These are phyloP conservation scores for Phyllotreta striolata DNA, from an alignment of 2,888 invertebrate species.

Conservation along the genomic window DNA sequence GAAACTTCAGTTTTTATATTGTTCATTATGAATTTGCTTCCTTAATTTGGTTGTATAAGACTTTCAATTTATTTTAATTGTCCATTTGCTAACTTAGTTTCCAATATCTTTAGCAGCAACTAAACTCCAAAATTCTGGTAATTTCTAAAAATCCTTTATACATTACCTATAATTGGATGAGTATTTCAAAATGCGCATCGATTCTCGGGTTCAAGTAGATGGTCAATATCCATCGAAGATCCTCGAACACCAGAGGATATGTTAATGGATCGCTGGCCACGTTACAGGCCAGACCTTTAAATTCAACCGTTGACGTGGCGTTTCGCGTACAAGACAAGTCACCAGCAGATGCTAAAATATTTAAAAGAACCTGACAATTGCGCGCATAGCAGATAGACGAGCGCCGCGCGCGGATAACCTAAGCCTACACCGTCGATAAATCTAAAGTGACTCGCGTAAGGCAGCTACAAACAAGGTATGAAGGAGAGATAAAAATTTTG, in stretches of 20 bases:
- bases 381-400: constrained; percentile 43
- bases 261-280: constrained; percentile 40
- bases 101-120: too few species aligned
- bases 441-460: constrained; percentile 55
- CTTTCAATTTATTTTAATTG: too few species aligned
- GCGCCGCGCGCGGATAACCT: constrained; percentile 54
- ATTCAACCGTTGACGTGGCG: constrained; percentile 42
- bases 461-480: constrained; percentile 61
- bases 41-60: too few species aligned
- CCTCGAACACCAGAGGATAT: constrained; percentile 41
- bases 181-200: too few species aligned
- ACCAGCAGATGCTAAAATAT: constrained; percentile 42
- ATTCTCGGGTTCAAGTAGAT: too few species aligned
- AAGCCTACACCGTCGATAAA: constrained; percentile 55
- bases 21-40: too few species aligned
- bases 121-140: too few species aligned
- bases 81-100: too few species aligned
- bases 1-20: too few species aligned
- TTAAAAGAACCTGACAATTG: constrained; percentile 43
- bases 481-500: constrained; percentile 63
- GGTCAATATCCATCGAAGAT: constrained; percentile 37
- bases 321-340: constrained; percentile 42
- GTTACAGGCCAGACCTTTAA: constrained; percentile 39
- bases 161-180: too few species aligned
- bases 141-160: too few species aligned